Base-by-base conservation (phyloP, 1,140 invertebrate species). In the Drosophila lowei region DNA sequence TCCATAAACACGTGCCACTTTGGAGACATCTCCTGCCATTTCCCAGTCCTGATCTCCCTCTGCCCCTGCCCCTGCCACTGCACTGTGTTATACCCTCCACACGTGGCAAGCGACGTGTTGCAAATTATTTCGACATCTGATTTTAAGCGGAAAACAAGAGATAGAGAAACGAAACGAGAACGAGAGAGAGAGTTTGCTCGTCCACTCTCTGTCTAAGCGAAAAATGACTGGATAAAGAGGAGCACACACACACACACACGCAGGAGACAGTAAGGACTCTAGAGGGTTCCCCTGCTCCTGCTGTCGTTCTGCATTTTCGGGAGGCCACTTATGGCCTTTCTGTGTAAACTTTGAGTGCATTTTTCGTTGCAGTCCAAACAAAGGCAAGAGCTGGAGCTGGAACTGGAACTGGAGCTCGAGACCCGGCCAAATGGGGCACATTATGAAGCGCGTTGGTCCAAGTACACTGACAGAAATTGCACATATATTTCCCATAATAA, bases 111-210 rank as follows among this genome's bases (percentile, higher is more conserved):
- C 83, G 78, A 80, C 83, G 81, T 88, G 83, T 85, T 88, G 83
- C 83, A 88, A 88, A 88, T 83, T 88, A 88, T 88, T 88, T 88
- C 84, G 83, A 88, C 83, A 88, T 89, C 84, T 88, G 83, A 88
- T 88, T 88, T 88, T 88, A 88, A 88, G 84, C 83, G 83, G 84
- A 88, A 89, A 88, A 88, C 83, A 88, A 83, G 83, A 89, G 83
- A 88, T 76, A 72, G 72, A 55, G 43, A 64, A 55, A 11, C 13
- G 34, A n/a, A n/a, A n/a, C n/a, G n/a, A 52, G 48, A 48, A 21
- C 23, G 18, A 47, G 18, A 23, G n/a, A 23, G 23, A 38, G 54
- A 53, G 56, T 76, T 71, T 79, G 63, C 50, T 76, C 57, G 62
- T 38, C 74, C 74, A 57, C 55, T 63, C 50, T 71, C 48, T 42